Base-by-base conservation (phyloP, 2,888 invertebrate species). In the Napeogenes sylphis region DNA sequence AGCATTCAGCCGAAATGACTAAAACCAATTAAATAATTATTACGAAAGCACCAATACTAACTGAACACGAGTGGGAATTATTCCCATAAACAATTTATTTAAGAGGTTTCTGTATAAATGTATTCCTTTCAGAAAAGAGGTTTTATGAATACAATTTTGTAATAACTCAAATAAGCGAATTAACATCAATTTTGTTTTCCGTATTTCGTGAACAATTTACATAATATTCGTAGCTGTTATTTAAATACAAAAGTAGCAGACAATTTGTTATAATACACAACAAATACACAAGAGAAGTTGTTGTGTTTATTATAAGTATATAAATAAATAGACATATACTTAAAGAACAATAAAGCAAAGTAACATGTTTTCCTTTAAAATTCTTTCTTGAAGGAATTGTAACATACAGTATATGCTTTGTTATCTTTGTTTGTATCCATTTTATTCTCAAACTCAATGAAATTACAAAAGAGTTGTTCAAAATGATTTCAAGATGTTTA, bases 211-310 rank as follows among this genome's bases (percentile, higher is more conserved):
- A 68, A 70, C 77, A 81, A 87, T 87, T 87, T 82, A 75, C 85
- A 87, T 87, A 87, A 82, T 85, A 82, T 85, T 85, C 78, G 81
- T 42, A 76, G 72, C 81, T 80, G 78, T 78, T 72, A 79, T 79
- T 81, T 80, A 73, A 42, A 42, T 12, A 42, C 42, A 42, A 42
- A 42, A 42, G 10, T 42, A 35, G 42, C 10, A 10, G 42, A 10
- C 0, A 42, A 10, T 42, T 42, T 42, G 42, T 42, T 42, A 42
- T 12, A 42, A 42, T 42, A 42, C 42, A 42, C 42, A 42, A 42
- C 10, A 42, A 42, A 42, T 12, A 42, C 10, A 42, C 42, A 10
- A 10, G 10, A 12, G 8, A 12, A 42, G 10, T 12, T 42, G 42
- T 10, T 42, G 3, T 42, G 8, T 10, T 42, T 42, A 42, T 10